These are phyloP conservation scores for Jacana jacana DNA, from an alignment of 2,113 vertebrate genomes.

Conservation along the genomic window DNA sequence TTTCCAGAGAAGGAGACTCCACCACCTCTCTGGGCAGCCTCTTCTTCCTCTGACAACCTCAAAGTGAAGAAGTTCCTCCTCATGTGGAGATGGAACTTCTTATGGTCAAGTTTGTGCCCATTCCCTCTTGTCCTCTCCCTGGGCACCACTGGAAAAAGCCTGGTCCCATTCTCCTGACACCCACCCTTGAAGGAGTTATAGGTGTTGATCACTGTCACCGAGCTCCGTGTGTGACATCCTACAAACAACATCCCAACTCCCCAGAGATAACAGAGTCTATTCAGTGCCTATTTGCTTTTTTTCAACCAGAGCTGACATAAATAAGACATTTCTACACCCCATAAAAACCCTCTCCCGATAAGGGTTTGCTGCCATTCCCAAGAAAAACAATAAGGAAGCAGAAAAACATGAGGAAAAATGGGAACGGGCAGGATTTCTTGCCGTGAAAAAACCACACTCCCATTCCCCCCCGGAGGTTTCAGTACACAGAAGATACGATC, in stretches of 20 bases:
- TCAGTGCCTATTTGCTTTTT: neutral
- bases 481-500: neutral
- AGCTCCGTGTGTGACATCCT: neutral
- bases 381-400: neutral
- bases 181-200: no score
- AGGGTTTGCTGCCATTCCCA: neutral
- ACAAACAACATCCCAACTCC: neutral
- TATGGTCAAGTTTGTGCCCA: no score
- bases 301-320: neutral
- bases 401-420: neutral
- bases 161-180: no score
- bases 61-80: no score
- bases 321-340: neutral
- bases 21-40: no score
- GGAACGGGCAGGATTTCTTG: neutral
- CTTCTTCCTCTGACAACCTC: no score
- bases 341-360: neutral
- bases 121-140: no score
- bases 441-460: neutral
- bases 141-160: no score
- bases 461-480: neutral
- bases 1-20: no score
- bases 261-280: neutral
- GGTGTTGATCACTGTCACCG: no score
- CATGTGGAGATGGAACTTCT: no score